phyloP scores from a whole-genome alignment of 2,113 vertebrate genomes.

The Rhinogobius similis region DNA sequence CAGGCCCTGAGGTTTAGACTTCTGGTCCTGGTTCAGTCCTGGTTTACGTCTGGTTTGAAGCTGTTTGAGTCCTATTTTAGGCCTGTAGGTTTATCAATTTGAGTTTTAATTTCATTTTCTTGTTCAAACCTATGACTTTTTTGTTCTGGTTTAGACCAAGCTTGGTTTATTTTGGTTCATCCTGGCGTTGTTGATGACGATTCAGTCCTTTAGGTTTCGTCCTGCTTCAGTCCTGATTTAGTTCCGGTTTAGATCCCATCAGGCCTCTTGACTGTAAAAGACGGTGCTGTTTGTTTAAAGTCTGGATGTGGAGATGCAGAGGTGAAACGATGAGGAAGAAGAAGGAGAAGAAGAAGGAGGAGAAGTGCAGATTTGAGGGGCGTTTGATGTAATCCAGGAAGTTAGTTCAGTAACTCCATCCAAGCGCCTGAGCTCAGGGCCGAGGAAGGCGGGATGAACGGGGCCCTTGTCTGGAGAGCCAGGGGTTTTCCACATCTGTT shows the following conservation, averaged over 20 bases:
- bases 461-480: conserved; percentile 80
- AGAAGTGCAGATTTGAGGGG: conserved; percentile 40
- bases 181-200: no score
- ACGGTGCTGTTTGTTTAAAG: conserved; percentile 47
- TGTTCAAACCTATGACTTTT: no score
- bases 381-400: conserved; percentile 84
- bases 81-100: no score
- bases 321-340: conserved; percentile 15
- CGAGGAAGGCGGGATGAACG: conserved; percentile 75
- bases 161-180: background rate
- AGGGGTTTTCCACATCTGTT: conserved; percentile 83
- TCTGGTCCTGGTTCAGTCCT: no score
- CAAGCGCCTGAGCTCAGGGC: conserved; percentile 68
- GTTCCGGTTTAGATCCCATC: background rate
- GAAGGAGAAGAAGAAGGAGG: conserved; percentile 16
- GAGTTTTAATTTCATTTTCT: no score
- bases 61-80: no score
- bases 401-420: conserved; percentile 82
- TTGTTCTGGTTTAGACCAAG: background rate
- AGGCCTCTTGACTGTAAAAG: conserved; percentile 6
- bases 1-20: no score
- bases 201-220: background rate
- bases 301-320: conserved; percentile 43
- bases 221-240: background rate
- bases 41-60: no score